These are phyloP conservation scores for Gallinago nigripennis DNA, from an alignment of 2,797 vertebrate genomes.

Conservation along the genomic window DNA sequence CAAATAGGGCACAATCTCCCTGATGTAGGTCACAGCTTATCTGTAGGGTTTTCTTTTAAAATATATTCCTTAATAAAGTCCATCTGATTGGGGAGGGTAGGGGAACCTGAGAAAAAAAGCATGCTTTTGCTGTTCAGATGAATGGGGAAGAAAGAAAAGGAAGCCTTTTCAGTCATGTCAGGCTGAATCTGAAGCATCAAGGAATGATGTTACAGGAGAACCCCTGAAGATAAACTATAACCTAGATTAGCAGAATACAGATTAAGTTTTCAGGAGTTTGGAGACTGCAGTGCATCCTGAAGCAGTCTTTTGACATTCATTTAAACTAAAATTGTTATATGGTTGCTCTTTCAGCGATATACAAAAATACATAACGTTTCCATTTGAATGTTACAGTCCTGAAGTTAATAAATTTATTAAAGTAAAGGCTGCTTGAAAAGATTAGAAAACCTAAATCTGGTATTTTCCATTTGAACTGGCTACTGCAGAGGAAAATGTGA, in stretches of 20 bases:
- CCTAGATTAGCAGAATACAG: constrained; percentile 67
- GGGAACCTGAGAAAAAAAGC: neutral
- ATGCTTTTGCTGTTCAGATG: neutral
- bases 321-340: neutral
- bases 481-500: neutral
- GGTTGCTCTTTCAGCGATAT: neutral
- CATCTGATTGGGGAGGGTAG: neutral
- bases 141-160: neutral
- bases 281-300: neutral
- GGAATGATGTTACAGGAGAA: constrained; percentile 35
- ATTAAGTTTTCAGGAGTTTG: constrained; percentile 51
- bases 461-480: neutral
- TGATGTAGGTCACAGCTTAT: constrained; percentile 31
- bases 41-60: constrained; percentile 44
- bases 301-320: constrained; percentile 4
- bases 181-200: constrained; percentile 41
- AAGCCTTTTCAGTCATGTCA: constrained; percentile 26
- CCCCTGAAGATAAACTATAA: constrained; percentile 69
- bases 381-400: neutral
- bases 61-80: constrained; percentile 27
- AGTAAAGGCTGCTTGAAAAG: neutral
- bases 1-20: neutral
- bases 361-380: neutral
- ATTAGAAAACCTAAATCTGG: neutral
- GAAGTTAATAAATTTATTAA: neutral